Evolutionary conservation across 2,797 vertebrate genomes (phyloP).

Genomic region (Fringilla coelebs): DNA sequence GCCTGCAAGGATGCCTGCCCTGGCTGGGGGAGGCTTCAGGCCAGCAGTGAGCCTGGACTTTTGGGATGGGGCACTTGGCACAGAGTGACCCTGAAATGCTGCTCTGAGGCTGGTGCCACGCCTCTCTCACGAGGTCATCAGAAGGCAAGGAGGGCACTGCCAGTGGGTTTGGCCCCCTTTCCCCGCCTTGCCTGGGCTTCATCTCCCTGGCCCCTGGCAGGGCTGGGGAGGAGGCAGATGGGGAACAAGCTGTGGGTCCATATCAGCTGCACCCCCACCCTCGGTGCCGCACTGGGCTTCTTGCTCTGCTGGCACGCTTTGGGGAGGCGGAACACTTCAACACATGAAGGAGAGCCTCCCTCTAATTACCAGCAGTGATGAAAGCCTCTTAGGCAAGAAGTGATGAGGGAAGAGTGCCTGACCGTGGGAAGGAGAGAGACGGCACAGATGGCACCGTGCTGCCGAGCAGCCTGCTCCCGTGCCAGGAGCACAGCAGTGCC

Average conservation of each 20-base stretch:
- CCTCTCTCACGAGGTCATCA: neutral
- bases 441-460: conserved; percentile 65
- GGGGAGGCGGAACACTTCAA: neutral
- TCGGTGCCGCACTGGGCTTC: neutral
- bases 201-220: neutral
- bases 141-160: neutral
- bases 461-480: conserved; percentile 47
- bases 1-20: neutral
- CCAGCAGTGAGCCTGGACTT: neutral
- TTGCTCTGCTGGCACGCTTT: neutral
- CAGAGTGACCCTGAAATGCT: neutral
- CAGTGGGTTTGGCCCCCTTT: neutral
- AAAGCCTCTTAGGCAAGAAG: conserved; percentile 63
- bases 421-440: conserved; percentile 67
- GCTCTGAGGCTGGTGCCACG: neutral
- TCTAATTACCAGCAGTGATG: conserved; percentile 59
- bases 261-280: neutral
- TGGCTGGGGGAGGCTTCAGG: neutral
- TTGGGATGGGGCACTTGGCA: neutral
- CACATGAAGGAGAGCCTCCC: conserved; percentile 33
- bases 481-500: neutral
- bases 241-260: neutral
- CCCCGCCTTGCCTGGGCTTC: neutral
- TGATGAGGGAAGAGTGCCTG: conserved; percentile 60
- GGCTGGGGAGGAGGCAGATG: neutral